Evolutionary conservation across 2,113 vertebrate genomes (phyloP).

Genomic region (Pterocles burchelli): DNA sequence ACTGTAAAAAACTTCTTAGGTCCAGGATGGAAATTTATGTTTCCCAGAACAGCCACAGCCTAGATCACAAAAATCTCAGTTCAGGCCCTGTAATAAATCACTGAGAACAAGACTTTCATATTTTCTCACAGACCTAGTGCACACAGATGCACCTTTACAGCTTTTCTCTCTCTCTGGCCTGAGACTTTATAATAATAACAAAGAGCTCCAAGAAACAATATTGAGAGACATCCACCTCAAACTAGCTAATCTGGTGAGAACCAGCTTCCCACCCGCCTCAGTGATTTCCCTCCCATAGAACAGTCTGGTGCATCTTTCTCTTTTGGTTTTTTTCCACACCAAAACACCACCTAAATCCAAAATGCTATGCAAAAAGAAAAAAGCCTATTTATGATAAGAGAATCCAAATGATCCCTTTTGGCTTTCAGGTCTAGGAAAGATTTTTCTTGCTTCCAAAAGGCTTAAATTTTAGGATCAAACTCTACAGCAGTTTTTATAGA

Average conservation of each 20-base stretch:
- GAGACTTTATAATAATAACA: background rate
- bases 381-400: background rate
- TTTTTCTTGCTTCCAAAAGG: background rate
- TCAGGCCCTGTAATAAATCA: slow-evolving; percentile 14
- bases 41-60: background rate
- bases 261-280: background rate
- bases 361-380: background rate
- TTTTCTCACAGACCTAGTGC: background rate
- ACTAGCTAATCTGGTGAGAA: background rate
- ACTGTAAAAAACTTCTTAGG: background rate
- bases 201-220: background rate
- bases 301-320: background rate
- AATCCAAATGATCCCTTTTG: background rate
- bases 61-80: background rate
- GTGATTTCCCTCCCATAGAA: background rate
- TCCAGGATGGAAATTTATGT: background rate
- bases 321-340: background rate
- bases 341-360: background rate
- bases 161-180: background rate
- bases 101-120: background rate
- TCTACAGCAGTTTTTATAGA: background rate
- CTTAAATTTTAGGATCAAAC: background rate
- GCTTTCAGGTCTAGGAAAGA: background rate
- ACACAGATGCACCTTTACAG: background rate
- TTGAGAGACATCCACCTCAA: background rate